These are phyloP conservation scores for Collichthys lucidus DNA, from an alignment of 2,113 vertebrate species.

Conservation along the genomic window DNA sequence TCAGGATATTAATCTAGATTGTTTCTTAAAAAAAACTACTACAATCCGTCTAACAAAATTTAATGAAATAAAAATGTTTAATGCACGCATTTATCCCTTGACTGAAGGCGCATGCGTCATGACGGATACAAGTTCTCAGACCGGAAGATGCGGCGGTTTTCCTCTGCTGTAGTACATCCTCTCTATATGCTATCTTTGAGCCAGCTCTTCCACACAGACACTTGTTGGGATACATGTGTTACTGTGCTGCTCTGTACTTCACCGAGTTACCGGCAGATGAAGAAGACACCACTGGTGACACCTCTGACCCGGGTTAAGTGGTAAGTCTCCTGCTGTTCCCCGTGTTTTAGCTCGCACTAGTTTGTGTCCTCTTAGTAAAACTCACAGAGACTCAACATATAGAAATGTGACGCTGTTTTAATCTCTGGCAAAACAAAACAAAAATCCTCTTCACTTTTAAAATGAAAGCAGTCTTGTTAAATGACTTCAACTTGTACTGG, in stretches of 20 bases:
- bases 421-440: background rate
- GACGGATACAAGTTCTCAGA: background rate
- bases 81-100: background rate
- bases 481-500: fast-evolving
- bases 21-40: fast-evolving
- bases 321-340: background rate
- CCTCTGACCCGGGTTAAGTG: background rate
- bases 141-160: constrained; percentile 20
- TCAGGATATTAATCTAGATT: too few relatives aligned
- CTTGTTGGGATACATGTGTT: constrained; percentile 56
- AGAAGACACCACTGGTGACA: background rate
- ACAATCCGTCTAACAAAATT: too few relatives aligned
- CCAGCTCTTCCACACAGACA: constrained; percentile 15
- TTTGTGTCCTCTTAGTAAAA: background rate
- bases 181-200: background rate
- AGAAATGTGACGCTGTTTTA: background rate
- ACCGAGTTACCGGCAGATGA: constrained; percentile 34
- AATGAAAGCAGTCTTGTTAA: background rate
- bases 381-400: background rate
- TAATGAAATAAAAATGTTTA: background rate
- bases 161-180: background rate
- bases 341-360: background rate
- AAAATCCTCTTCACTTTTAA: background rate
- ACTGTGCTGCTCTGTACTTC: background rate
- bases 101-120: background rate